Percentiles rank a stretch among this genome's conserved stretches.
Evolutionary conservation across 1,140 invertebrate species (phyloP).

Genomic region (Pinna nobilis): DNA sequence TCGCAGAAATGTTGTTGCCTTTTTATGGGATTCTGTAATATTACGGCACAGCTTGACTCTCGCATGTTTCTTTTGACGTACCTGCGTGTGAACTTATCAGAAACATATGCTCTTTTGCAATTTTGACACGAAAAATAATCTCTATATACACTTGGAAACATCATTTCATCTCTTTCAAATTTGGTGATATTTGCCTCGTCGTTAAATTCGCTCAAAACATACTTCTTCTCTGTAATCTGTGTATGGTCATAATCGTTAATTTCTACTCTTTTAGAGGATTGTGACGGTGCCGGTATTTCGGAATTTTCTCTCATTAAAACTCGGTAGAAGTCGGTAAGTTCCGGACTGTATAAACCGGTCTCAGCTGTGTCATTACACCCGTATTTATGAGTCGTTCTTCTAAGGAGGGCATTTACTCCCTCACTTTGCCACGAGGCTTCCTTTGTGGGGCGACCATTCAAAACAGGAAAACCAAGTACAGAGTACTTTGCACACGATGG

Average conservation of each 20-base stretch:
- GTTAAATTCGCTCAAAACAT: slow-evolving; percentile 24
- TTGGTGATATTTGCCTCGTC: slow-evolving; percentile 18
- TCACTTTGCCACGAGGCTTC: too few relatives aligned
- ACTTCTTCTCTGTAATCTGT: slow-evolving; percentile 28
- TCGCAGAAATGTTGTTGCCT: slow-evolving; percentile 37
- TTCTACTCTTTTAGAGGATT: neutral
- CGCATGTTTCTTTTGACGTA: slow-evolving; percentile 19
- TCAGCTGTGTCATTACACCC: neutral
- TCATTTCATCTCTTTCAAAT: slow-evolving; percentile 38
- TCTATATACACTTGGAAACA: slow-evolving; percentile 22
- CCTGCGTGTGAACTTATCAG: slow-evolving; percentile 26
- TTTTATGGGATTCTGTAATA: neutral
- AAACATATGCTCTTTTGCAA: slow-evolving; percentile 34
- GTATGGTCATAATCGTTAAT: neutral
- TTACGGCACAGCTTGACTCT: slow-evolving; percentile 5
- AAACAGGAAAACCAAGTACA: too few relatives aligned
- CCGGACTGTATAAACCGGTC: neutral
- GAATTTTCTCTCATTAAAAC: neutral
- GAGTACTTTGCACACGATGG: too few relatives aligned
- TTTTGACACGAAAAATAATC: slow-evolving; percentile 25
- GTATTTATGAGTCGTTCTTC: too few relatives aligned
- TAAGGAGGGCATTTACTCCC: too few relatives aligned
- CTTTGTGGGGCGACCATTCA: too few relatives aligned
- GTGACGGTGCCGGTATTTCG: neutral
- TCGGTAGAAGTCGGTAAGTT: neutral